Evolutionary conservation across 2,113 vertebrate genomes (phyloP).

Genomic region (Illadopsis cleaveri): DNA sequence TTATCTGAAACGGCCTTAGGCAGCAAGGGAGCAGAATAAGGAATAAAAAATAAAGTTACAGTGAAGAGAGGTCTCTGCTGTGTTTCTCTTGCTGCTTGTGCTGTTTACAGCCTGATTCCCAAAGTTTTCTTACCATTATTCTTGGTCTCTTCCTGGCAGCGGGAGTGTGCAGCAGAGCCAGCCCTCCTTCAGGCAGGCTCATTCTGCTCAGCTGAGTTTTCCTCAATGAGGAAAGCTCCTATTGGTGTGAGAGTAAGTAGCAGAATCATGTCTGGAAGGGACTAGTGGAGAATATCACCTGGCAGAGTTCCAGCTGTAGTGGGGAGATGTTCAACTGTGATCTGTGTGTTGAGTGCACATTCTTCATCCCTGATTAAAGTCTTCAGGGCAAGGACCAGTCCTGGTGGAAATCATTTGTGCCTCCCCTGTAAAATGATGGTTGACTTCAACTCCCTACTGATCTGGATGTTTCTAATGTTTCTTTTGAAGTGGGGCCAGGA

Average conservation of each 20-base stretch:
- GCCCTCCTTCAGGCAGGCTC: neutral
- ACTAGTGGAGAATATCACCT: neutral
- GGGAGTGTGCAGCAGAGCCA: neutral
- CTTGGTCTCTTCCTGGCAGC: neutral
- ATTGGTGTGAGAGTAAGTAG: neutral
- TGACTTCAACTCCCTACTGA: conserved; percentile 3
- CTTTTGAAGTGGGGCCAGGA: conserved; percentile 46
- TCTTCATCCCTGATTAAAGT: conserved; percentile 13
- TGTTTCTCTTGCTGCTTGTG: neutral
- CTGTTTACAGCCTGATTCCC: neutral
- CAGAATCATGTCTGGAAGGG: neutral
- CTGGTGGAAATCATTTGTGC: neutral
- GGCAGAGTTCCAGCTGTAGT: neutral
- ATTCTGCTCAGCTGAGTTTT: neutral
- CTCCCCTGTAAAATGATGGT: neutral
- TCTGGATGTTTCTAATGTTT: conserved; percentile 16
- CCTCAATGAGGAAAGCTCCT: neutral
- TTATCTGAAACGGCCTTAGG: conserved; percentile 16
- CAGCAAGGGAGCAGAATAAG: neutral
- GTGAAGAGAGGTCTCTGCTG: neutral
- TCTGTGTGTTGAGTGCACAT: neutral
- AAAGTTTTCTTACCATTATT: neutral
- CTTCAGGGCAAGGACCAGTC: neutral
- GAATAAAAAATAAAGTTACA: neutral
- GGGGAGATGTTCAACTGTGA: neutral